A percentile compares a stretch with the other conserved stretches of the same genome.
These are phyloP conservation scores for Rhegmatorhina hoffmannsi DNA, from an alignment of 2,113 vertebrate species.

Conservation along the genomic window DNA sequence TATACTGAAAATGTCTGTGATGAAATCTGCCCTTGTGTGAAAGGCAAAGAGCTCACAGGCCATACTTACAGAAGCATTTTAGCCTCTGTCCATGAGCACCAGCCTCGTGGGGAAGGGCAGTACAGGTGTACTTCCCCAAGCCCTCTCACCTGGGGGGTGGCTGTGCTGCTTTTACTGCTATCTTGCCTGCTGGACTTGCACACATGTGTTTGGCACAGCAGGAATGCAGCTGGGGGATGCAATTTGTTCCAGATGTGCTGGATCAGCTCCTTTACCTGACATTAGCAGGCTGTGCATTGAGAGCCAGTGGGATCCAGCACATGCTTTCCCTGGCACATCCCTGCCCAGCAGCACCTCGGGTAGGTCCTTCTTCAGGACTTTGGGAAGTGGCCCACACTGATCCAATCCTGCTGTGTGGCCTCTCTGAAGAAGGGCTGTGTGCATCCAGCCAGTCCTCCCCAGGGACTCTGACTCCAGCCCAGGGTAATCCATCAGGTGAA, in stretches of 20 bases:
- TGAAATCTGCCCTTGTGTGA: neutral
- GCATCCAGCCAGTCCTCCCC: neutral
- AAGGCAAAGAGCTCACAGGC: neutral
- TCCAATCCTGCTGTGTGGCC: neutral
- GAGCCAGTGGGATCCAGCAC: neutral
- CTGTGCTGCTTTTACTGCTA: neutral
- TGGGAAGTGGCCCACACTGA: neutral
- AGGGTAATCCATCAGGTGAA: neutral
- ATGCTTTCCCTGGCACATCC: fast-evolving
- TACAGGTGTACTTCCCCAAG: neutral
- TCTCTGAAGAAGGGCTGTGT: neutral
- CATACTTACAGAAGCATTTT: neutral
- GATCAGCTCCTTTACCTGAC: neutral
- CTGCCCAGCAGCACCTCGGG: neutral
- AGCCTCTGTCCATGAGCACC: neutral
- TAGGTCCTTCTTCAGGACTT: neutral
- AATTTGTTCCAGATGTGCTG: neutral
- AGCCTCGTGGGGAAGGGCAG: neutral
- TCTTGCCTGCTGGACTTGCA: neutral
- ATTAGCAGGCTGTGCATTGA: neutral
- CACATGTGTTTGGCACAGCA: neutral
- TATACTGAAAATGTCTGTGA: neutral
- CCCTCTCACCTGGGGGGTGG: neutral
- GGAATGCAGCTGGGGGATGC: neutral
- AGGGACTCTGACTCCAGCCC: neutral